Percentiles rank a stretch among this genome's conserved stretches.
phyloP scores from a whole-genome alignment of 2,888 invertebrate genomes.

The Schizaphis graminum region DNA sequence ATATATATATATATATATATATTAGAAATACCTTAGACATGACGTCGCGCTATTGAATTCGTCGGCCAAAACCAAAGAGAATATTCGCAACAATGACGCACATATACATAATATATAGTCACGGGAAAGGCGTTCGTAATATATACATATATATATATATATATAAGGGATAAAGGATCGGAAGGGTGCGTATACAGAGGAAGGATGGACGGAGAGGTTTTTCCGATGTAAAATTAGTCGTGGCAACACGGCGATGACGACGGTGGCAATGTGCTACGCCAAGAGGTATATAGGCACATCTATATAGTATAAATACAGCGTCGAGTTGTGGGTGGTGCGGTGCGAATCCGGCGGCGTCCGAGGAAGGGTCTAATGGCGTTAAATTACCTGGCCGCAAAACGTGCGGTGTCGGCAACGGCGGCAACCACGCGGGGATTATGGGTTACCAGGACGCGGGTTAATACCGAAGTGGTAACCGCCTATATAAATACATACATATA shows the following conservation, averaged over 20 bases:
- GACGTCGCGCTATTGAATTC: background rate
- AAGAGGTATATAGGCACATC: background rate
- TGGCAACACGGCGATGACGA: background rate
- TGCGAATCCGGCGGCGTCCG: background rate
- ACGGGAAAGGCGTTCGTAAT: background rate
- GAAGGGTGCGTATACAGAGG: background rate
- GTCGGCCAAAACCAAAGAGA: background rate
- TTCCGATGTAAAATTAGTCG: constrained; percentile 55
- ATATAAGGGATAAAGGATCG: background rate
- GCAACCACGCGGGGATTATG: background rate
- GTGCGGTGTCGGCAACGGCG: constrained; percentile 7
- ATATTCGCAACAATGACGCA: background rate
- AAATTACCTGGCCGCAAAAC: constrained; percentile 61
- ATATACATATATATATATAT: background rate
- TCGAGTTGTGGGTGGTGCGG: background rate
- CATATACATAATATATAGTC: background rate
- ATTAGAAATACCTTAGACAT: background rate
- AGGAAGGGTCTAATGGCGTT: constrained; percentile 53
- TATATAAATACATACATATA: background rate
- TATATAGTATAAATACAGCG: background rate
- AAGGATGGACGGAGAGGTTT: background rate
- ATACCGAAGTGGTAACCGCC: constrained; percentile 39
- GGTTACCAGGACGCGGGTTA: constrained; percentile 50
- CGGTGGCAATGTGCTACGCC: background rate
- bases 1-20: background rate